Conservation (phyloP, 92 coral and sea anemone genomes). For the Epizoanthus scotinus region DNA sequence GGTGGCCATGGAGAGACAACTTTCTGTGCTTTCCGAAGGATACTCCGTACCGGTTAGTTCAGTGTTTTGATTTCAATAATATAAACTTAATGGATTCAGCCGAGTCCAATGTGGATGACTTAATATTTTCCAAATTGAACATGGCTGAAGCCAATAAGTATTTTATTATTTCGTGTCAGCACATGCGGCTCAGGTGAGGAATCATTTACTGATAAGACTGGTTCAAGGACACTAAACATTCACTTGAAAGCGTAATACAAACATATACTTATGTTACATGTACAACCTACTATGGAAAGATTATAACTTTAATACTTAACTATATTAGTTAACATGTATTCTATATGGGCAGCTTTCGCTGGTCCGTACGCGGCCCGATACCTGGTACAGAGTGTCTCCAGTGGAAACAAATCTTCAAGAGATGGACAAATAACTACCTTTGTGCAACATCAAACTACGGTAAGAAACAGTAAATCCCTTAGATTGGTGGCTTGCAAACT, state of each 20-base stretch:
- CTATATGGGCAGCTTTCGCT: constrained; percentile 7
- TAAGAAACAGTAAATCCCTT: neutral
- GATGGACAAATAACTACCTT: constrained; percentile 29
- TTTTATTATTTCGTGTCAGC: too few species aligned
- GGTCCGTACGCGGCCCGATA: constrained; percentile 28
- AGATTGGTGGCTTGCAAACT: too few species aligned
- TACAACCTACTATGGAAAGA: neutral
- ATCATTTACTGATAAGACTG: too few species aligned
- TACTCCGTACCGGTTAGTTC: constrained; percentile 23
- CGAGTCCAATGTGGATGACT: too few species aligned
- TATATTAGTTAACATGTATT: neutral
- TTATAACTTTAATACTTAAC: neutral
- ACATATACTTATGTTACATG: too few species aligned
- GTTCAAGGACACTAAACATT: too few species aligned
- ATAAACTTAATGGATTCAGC: too few species aligned
- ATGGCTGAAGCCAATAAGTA: too few species aligned
- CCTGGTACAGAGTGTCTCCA: constrained; percentile 18
- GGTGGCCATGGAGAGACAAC: constrained; percentile 37
- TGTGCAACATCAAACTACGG: constrained; percentile 24
- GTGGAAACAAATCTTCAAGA: constrained; percentile 12
- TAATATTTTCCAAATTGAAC: too few species aligned
- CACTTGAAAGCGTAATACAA: too few species aligned
- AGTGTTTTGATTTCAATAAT: neutral
- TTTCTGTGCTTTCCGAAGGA: constrained; percentile 31
- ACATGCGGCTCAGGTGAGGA: too few species aligned